Base-by-base conservation (phyloP, 2,797 vertebrate species). In the Cacajao melanocephalus region DNA sequence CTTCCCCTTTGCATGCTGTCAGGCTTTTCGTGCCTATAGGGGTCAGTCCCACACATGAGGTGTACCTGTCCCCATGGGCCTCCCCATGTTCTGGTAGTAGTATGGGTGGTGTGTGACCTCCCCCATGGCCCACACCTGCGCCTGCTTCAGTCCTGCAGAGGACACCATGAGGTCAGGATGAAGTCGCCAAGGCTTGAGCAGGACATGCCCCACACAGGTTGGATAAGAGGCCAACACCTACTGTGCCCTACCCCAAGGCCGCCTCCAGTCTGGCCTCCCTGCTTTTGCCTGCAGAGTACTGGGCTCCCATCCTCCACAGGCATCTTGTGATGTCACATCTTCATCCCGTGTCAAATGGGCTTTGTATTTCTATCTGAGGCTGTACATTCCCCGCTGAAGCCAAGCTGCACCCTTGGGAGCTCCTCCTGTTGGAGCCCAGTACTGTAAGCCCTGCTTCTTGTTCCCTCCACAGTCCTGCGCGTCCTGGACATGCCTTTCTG, bases 171-270 rank as follows among this genome's bases (percentile, higher is more conserved):
- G 55, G 33, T 57, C 30, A 19, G 81, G 39, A 22, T 22, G 19
- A 33, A 57, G 33, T 57, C 30, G 3, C 24, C 0, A 5, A 36
- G 79, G 22, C 44, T 50, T 44, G 28, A n/a, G 30, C 91, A 75
- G 48, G 75, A 91, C 10, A 22, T 26, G 48, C 39, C 41, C 64
- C 57, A 46, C 33, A 17, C 0, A n/a, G 48, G 72, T 44, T 88
- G 57, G 86, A 50, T 50, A 52, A 58, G 8, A 15, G 7, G 17
- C 15, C 5, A 4, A 20, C 1, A 7, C 36, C 39, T 67, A 4
- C 72, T 57, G 33, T 24, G 5, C 64, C 36, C 33, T 6, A 2
- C 20, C 2, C 1, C 1, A 1, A 17, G 13, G 20, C 30, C 1
- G 13, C 58, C 12, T 70, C 24, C 24, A 52, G 17, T 82, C 44